Base-by-base conservation (phyloP, 2,888 invertebrate species). In the Anodontia alba region DNA sequence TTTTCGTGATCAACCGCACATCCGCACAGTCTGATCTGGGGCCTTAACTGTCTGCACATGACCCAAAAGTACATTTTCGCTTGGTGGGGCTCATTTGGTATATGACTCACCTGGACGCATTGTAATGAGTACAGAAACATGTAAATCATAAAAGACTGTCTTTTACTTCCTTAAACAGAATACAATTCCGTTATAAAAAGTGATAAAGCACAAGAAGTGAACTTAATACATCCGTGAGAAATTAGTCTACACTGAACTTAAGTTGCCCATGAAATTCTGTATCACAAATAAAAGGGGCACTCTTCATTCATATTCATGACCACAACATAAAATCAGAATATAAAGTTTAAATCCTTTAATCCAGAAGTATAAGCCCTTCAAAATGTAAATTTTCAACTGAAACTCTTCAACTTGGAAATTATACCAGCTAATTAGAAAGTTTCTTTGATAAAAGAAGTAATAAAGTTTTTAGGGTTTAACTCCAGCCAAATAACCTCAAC, bases 221-320 rank as follows among this genome's bases (percentile, higher is more conserved):
- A 33, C 31, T 3, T 17, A 33, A 31, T 17, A 62, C 33, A 62
- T 62, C 62, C 62, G 62, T 62, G 62, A 62, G 62, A 62, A 62
- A 38, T 38, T 8, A 62, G 1, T 17, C 33, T 2, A 62, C 62
- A 62, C 31, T 62, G 62, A 62, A 62, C 29, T 26, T 33, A 62
- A 33, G 10, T 62, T 62, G 31, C 62, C 26, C 62, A 15, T 33
- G 1, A 33, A 31, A 62, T 20, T 20, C 62, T 62, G 62, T 8
- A 31, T 33, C 62, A 33, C 17, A 29, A 7, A 33, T 26, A 54
- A 54, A 31, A 7, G 33, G n/a, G 23, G 31, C 38, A 62, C 33
- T 33, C 62, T 62, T 62, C 7, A n/a, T 29, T 33, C 5, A 33
- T 29, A 62, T 62, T 62, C 62, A 33, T 29, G 20, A 20, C 62